phyloP scores from a whole-genome alignment of 2,888 invertebrate species.

The Embidobia sp. region DNA sequence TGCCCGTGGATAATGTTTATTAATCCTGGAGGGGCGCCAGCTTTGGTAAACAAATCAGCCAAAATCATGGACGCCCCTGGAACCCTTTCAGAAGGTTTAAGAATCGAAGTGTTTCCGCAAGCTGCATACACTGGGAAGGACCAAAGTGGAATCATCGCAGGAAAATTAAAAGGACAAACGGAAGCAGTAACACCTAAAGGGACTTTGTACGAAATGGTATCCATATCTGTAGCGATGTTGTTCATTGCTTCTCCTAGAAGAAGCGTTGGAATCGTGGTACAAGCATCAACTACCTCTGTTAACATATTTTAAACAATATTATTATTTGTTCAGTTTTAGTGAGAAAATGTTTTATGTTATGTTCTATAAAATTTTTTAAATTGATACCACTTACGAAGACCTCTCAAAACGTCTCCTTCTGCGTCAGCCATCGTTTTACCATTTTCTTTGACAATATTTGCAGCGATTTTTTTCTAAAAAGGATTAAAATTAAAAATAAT shows the following conservation, averaged over 20 bases:
- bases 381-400: constrained; percentile 96
- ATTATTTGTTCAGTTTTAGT: not conserved
- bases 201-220: constrained; percentile 94
- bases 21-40: constrained; percentile 97
- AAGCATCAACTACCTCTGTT: constrained; percentile 97
- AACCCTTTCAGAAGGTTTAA: constrained; percentile 98
- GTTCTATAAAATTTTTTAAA: too few species aligned
- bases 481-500: not conserved
- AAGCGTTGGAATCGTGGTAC: constrained; percentile 95
- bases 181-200: constrained; percentile 97
- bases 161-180: constrained; percentile 99
- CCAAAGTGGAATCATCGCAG: constrained; percentile 99
- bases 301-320: constrained; percentile 1
- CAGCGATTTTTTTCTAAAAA: constrained; percentile 89
- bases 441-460: constrained; percentile 96
- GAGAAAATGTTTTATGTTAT: not conserved
- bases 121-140: constrained; percentile 93
- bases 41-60: constrained; percentile 95
- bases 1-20: constrained; percentile 98
- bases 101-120: constrained; percentile 96
- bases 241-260: constrained; percentile 96
- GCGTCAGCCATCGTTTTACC: constrained; percentile 98
- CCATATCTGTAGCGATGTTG: constrained; percentile 96
- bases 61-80: constrained; percentile 98
- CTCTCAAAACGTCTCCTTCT: constrained; percentile 98